Base-by-base conservation (phyloP, 2,888 invertebrate genomes). In the Cantharis lateralis region DNA sequence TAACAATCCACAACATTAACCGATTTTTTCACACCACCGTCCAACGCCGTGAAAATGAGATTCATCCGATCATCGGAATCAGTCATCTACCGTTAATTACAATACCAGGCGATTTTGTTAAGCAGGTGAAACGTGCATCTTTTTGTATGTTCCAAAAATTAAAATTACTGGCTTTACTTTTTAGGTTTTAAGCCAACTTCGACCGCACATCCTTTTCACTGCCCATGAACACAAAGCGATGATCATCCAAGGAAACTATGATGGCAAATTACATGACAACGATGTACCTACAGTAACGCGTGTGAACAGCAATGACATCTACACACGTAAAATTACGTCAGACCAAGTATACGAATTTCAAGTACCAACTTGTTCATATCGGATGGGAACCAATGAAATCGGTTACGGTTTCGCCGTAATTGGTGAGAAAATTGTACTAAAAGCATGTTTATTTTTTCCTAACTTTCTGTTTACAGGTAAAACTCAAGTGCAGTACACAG, bases 331-430 rank as follows among this genome's bases (percentile, higher is more conserved):
- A 71, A 85, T 91, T 75, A 89, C 89, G 62, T 84, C 87, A 78
- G 88, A 87, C 24, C 89, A 89, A 81, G 87, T 89, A 83, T 89
- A 89, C 83, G 98, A 98, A 90, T 91, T 98, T 70, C 92, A 94
- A 87, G 95, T 97, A 80, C 98, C 98, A 2, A 98, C 98, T 0
- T 97, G 96, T 86, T 98, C 97, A 0, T 99, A 99, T 87, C 92
- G 99, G 83, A 99, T 99, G 98, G 98, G 98, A 0, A 95, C 95
- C 16, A 86, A 88, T 3, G 90, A 93, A 81, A 95, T 97, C 88
- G 98, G 98, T 1, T 97, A 94, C 87, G 97, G 97, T 48, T 93
- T 93, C 80, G 95, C 95, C 10, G 89, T 95, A 73, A 88, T 97
- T 81, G 94, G 97, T 95, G 89, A 88, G 26, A 18, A 63, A 61